Percentiles rank a stretch among this genome's conserved stretches.
Evolutionary conservation across 2,113 vertebrate genomes (phyloP).

Genomic region (Nannobrachium achirus): DNA sequence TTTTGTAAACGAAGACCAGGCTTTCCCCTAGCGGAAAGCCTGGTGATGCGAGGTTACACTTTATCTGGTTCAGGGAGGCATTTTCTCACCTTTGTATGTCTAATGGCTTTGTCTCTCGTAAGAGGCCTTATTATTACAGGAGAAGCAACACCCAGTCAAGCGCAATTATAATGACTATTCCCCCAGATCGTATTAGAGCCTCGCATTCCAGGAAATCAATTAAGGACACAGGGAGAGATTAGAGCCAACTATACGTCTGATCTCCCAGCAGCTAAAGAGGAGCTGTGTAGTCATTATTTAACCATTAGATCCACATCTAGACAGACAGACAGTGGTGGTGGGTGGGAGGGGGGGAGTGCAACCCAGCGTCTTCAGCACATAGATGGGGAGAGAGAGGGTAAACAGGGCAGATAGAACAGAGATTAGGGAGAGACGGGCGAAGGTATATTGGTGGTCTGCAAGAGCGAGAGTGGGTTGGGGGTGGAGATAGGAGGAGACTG

Average conservation of each 20-base stretch:
- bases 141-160: slow-evolving; percentile 32
- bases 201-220: slow-evolving; percentile 66
- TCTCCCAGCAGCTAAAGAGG: slow-evolving; percentile 64
- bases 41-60: too few species aligned
- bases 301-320: slow-evolving; percentile 61
- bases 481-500: not conserved
- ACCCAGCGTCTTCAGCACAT: slow-evolving; percentile 12
- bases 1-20: too few species aligned
- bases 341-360: slow-evolving; percentile 30
- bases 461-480: slow-evolving; percentile 4
- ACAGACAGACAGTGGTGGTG: slow-evolving; percentile 24
- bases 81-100: slow-evolving; percentile 25
- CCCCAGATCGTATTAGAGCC: slow-evolving; percentile 66
- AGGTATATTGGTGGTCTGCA: slow-evolving; percentile 28
- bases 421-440: slow-evolving; percentile 19
- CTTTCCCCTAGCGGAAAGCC: too few species aligned
- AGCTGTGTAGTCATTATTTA: slow-evolving; percentile 64
- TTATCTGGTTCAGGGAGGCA: not conserved
- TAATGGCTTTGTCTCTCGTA: slow-evolving; percentile 54
- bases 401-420: not conserved
- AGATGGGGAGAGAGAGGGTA: not conserved
- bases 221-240: slow-evolving; percentile 62
- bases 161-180: slow-evolving; percentile 62
- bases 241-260: slow-evolving; percentile 50
- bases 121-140: slow-evolving; percentile 56